Percentiles rank a stretch among this genome's conserved stretches.
Conservation (phyloP, 2,888 invertebrate species). For the Laspeyria flexula region DNA sequence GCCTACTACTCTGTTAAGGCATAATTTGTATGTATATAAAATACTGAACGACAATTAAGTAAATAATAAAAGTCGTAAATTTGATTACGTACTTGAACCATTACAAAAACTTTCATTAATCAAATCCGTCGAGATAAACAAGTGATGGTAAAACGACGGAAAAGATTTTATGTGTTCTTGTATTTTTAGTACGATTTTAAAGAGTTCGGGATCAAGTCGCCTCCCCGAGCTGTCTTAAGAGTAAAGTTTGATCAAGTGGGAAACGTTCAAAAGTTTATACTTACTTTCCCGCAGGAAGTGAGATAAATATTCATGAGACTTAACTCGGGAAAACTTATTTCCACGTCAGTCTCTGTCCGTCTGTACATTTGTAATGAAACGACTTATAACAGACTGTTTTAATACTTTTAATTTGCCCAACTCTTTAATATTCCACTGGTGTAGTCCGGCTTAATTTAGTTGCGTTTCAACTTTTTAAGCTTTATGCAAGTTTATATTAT, state of each 20-base stretch:
- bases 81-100: no score
- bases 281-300: slow-evolving; percentile 68
- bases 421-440: slow-evolving; percentile 55
- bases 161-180: slow-evolving; percentile 29
- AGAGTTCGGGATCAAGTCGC: slow-evolving; percentile 53
- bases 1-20: no score
- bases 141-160: slow-evolving; percentile 15
- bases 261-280: slow-evolving; percentile 79
- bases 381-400: slow-evolving; percentile 71
- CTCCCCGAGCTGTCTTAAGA: slow-evolving; percentile 63
- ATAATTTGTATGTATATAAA: no score
- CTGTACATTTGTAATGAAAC: slow-evolving; percentile 80
- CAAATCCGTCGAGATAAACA: slow-evolving; percentile 12
- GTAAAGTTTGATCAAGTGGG: slow-evolving; percentile 83
- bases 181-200: slow-evolving; percentile 53
- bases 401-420: slow-evolving; percentile 66
- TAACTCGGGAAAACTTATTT: slow-evolving; percentile 81
- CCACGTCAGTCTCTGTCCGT: slow-evolving; percentile 78
- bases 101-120: slow-evolving; percentile 7
- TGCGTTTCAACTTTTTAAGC: slow-evolving; percentile 20
- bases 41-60: no score
- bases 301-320: slow-evolving; percentile 84
- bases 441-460: slow-evolving; percentile 19
- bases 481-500: slow-evolving; percentile 7
- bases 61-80: no score